Evolutionary conservation across 92 coral and sea anemone genomes (phyloP).

Genomic region (Palythoa grandiflora): DNA sequence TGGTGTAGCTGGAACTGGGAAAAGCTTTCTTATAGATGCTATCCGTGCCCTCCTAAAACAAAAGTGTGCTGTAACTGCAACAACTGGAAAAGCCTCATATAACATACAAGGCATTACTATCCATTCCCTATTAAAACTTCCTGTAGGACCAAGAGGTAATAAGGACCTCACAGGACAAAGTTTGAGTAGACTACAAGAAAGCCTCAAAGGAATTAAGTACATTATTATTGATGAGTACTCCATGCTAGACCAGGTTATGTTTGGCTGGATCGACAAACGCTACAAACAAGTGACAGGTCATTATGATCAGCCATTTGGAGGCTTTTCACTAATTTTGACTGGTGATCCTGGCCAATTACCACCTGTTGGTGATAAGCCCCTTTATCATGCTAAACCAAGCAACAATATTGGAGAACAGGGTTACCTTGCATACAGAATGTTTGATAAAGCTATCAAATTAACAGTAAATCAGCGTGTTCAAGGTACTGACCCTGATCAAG

Average conservation of each 20-base stretch:
- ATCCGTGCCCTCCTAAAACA: no score
- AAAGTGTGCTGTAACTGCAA: no score
- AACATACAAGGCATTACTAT: no score
- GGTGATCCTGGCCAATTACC: constrained; percentile 38
- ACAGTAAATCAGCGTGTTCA: constrained; percentile 62
- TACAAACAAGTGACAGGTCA: constrained; percentile 37
- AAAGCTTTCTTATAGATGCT: no score
- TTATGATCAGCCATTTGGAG: constrained; percentile 27
- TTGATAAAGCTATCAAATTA: constrained; percentile 9
- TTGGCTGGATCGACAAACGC: constrained; percentile 29
- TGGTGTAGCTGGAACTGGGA: no score
- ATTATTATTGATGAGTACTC: constrained; percentile 35
- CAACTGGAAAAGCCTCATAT: no score
- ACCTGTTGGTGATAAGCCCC: constrained; percentile 38
- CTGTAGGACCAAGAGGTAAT: no score
- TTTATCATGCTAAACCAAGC: constrained; percentile 18
- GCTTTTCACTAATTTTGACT: constrained; percentile 8
- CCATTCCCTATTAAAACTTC: no score
- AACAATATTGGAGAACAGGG: constrained; percentile 36
- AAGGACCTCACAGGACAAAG: no score
- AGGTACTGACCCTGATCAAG: constrained; percentile 59
- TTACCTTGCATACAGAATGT: constrained; percentile 20
- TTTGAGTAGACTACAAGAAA: neutral
- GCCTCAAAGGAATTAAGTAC: constrained; percentile 11
- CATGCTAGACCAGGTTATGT: constrained; percentile 37